phyloP scores from a whole-genome alignment of 2,888 invertebrate species.

The Spialia ferax region DNA sequence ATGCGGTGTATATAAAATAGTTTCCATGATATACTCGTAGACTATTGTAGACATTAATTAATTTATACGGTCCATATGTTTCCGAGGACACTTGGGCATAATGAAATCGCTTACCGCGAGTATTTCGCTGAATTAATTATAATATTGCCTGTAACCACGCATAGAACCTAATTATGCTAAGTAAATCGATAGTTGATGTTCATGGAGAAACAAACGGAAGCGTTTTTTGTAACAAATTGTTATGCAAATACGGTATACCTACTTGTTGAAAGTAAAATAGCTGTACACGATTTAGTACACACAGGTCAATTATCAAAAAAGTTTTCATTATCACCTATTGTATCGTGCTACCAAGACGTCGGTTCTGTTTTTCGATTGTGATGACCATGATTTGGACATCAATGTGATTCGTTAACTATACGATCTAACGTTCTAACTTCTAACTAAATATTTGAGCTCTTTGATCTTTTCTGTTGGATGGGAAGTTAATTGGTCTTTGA shows the following conservation, averaged over 20 bases:
- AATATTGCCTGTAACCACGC: neutral
- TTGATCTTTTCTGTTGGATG: too few species aligned
- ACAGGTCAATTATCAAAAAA: too few species aligned
- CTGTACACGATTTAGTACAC: neutral
- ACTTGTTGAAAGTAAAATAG: neutral
- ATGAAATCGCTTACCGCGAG: conserved; percentile 15
- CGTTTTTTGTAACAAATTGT: conserved; percentile 7
- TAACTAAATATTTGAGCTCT: too few species aligned
- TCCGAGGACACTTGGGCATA: conserved; percentile 13
- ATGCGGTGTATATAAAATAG: too few species aligned
- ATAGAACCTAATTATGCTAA: conserved; percentile 2
- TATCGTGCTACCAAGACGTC: too few species aligned
- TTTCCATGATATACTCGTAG: too few species aligned
- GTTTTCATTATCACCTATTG: too few species aligned
- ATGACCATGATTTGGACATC: too few species aligned
- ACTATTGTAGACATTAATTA: conserved; percentile 3
- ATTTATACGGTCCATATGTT: conserved; percentile 8
- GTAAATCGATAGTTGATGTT: conserved; percentile 12
- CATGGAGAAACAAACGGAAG: conserved; percentile 19
- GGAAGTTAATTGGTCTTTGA: too few species aligned
- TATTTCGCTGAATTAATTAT: conserved; percentile 25
- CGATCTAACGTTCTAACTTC: too few species aligned
- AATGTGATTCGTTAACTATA: too few species aligned
- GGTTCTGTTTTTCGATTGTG: too few species aligned
- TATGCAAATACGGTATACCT: conserved; percentile 1